Evolutionary conservation across 2,888 invertebrate species (phyloP), one percentile per base, ranked within the genome.

Genomic region (Dynastes maya): DNA sequence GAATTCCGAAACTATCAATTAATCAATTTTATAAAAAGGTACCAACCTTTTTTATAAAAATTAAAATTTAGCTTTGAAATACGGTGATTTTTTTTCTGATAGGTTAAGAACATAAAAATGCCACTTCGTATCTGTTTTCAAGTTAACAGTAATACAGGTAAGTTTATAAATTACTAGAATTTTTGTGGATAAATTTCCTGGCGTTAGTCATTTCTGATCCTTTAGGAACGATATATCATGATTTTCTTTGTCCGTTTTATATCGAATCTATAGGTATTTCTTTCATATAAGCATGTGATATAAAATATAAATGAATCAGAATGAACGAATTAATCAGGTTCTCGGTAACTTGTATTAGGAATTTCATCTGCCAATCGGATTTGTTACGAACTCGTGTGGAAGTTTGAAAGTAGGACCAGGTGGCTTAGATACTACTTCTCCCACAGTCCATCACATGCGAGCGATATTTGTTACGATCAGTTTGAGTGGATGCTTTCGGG

Each of bases 361-460:
- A 82, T 82, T 81, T 83, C 82, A 82, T 81, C 83, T 84, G 82
- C 81, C 84, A 83, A 85, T 84, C 84, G 82, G 84, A 84, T 85
- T 82, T 82, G 80, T 80, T 80, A 82, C 80, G 82, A 84, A 83
- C 82, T 82, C 81, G 79, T 82, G 83, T 81, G 83, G 81, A 83
- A 83, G 83, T 83, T 84, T 82, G 82, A 81, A 84, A 84, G 83
- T 81, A 82, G 83, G 81, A 82, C 79, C 86, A 87, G 87, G 84
- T 87, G 87, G 80, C 81, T 81, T 81, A 82, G 84, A 85, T 84
- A 84, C 81, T 78, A 82, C 82, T 84, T 84, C 84, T 87, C 87
- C 85, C 87, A 87, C 87, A 85, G 86, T 87, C 84, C 85, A 87
- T 87, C 87, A 87, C 85, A 84, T 84, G 84, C 82, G 82, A 84